These are phyloP conservation scores for Heliconius hewitsoni DNA, from an alignment of 1,140 invertebrate genomes.

Conservation along the genomic window DNA sequence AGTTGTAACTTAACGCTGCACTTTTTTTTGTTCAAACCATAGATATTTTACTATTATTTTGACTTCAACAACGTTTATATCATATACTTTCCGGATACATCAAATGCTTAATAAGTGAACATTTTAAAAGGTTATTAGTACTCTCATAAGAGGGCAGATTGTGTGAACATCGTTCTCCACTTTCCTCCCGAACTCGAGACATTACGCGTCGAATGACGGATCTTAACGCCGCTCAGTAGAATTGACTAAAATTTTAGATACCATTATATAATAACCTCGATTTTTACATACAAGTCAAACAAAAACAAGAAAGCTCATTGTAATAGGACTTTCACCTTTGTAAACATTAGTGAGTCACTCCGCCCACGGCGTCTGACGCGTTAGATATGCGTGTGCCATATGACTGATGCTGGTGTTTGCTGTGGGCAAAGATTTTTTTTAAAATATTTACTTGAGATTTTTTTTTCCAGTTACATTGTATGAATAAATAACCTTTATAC, in stretches of 20 bases:
- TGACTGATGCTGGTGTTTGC: not conserved
- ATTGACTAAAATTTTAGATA: not conserved
- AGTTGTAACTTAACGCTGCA: no score
- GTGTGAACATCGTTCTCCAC: no score
- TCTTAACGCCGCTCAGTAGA: not conserved
- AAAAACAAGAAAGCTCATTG: slow-evolving; percentile 10
- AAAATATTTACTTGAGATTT: not conserved
- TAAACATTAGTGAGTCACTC: slow-evolving; percentile 25
- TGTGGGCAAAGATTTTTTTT: not conserved
- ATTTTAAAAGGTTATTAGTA: no score
- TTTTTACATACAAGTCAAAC: not conserved
- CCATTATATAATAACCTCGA: not conserved
- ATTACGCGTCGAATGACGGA: no score
- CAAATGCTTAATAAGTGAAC: no score
- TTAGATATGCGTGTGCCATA: not conserved
- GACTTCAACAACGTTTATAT: no score
- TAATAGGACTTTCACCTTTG: slow-evolving; percentile 37
- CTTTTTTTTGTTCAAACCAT: no score
- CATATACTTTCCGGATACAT: no score
- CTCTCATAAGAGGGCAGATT: no score
- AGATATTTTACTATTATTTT: no score
- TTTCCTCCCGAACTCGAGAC: no score
- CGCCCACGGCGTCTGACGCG: slow-evolving; percentile 20
- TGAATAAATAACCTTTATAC: no score
- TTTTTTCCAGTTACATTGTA: not conserved